Conservation (phyloP, 2,113 vertebrate species). For the Cyprinodon brontotheroides region DNA sequence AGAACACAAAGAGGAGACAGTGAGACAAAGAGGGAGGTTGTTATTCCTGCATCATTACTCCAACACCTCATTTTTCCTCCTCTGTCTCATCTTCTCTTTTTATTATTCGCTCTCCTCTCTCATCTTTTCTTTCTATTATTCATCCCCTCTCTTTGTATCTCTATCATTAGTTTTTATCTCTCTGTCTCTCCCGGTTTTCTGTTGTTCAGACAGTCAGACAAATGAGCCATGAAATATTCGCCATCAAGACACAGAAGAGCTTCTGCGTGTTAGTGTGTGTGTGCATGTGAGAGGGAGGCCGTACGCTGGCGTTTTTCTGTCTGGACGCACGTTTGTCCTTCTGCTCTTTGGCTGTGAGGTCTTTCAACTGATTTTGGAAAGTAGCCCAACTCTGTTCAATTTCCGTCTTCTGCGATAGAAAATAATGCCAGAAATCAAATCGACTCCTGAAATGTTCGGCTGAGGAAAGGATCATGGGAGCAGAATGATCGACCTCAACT, state of each 20-base stretch:
- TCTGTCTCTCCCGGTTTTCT: slow-evolving; percentile 52
- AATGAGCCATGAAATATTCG: slow-evolving; percentile 71
- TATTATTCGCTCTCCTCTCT: slow-evolving; percentile 49
- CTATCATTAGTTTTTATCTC: slow-evolving; percentile 70
- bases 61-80: slow-evolving; percentile 48
- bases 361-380: slow-evolving; percentile 40
- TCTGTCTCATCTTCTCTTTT: slow-evolving; percentile 53
- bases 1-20: slow-evolving; percentile 45
- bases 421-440: slow-evolving; percentile 45
- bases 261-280: slow-evolving; percentile 17
- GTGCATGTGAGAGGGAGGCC: slow-evolving; percentile 21
- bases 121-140: slow-evolving; percentile 68
- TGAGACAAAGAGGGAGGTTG: slow-evolving; percentile 54
- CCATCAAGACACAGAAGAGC: slow-evolving; percentile 51
- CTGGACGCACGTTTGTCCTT: slow-evolving; percentile 29
- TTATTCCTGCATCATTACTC: slow-evolving; percentile 67
- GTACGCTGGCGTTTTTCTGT: slow-evolving; percentile 3
- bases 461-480: slow-evolving; percentile 29
- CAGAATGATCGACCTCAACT: not conserved
- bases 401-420: slow-evolving; percentile 36
- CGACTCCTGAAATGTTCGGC: slow-evolving; percentile 39
- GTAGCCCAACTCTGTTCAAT: slow-evolving; percentile 54
- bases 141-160: slow-evolving; percentile 52
- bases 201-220: slow-evolving; percentile 65
- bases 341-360: slow-evolving; percentile 46